A percentile compares a stretch with the other conserved stretches of the same genome.
Evolutionary conservation across 1,140 invertebrate species (phyloP).

Genomic region (Kradibia gibbosae): DNA sequence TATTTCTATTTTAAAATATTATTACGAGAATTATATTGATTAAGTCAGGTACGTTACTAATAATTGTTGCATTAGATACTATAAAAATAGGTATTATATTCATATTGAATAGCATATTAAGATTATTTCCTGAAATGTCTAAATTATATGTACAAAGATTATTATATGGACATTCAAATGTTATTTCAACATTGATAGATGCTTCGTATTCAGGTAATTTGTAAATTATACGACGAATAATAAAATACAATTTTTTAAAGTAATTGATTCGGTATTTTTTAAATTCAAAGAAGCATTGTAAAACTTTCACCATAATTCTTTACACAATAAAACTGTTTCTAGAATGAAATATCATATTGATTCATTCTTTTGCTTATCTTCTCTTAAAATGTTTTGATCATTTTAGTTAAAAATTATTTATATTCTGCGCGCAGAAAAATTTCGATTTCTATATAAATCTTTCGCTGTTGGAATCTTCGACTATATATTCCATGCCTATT

Average conservation of each 20-base stretch:
- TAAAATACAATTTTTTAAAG: background rate
- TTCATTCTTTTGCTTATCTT: background rate
- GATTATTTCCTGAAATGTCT: too few relatives aligned
- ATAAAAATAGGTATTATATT: too few relatives aligned
- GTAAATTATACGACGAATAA: background rate
- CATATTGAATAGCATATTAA: too few relatives aligned
- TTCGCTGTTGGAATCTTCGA: background rate
- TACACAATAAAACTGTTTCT: background rate
- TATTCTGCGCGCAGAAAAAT: background rate
- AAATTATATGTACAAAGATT: too few relatives aligned
- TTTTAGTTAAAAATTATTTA: background rate
- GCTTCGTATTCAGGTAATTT: background rate
- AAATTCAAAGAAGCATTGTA: background rate
- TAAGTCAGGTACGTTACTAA: too few relatives aligned
- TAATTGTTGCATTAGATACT: too few relatives aligned
- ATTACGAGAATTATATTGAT: too few relatives aligned
- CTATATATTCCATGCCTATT: background rate
- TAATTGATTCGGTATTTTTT: slow-evolving; percentile 3
- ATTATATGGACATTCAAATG: too few relatives aligned
- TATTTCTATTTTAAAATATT: too few relatives aligned
- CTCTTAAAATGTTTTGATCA: background rate
- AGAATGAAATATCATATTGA: background rate
- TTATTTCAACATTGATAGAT: background rate
- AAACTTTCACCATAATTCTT: background rate
- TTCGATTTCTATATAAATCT: slow-evolving; percentile 4